phyloP scores from a whole-genome alignment of 1,140 invertebrate species.

The Arion vulgaris region DNA sequence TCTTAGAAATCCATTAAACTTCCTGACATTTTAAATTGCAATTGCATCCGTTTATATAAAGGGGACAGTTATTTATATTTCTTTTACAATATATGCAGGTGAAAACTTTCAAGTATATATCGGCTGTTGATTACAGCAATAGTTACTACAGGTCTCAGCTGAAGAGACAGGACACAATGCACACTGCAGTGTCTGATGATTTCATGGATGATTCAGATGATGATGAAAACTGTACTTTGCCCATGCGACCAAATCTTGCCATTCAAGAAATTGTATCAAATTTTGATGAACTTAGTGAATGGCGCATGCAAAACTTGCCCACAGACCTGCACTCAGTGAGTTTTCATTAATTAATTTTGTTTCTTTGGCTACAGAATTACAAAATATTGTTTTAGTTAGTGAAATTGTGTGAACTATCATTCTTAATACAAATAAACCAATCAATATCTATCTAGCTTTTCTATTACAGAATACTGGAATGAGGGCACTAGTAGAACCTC shows the following conservation, averaged over 20 bases:
- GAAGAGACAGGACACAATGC: slow-evolving; percentile 61
- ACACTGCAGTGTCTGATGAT: slow-evolving; percentile 51
- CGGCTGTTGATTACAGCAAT: slow-evolving; percentile 62
- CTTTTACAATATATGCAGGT: slow-evolving; percentile 44
- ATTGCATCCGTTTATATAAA: no score
- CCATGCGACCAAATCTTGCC: slow-evolving; percentile 56
- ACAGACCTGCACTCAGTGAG: slow-evolving; percentile 63
- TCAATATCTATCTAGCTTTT: no score
- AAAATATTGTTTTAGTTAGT: no score
- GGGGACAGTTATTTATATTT: no score
- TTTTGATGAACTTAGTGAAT: slow-evolving; percentile 69
- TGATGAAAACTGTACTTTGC: slow-evolving; percentile 53
- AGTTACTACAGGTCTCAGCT: slow-evolving; percentile 68
- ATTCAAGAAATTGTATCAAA: slow-evolving; percentile 69
- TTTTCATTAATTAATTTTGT: background rate
- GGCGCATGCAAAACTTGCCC: slow-evolving; percentile 64
- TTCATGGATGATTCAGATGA: slow-evolving; percentile 62
- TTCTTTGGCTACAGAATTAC: background rate
- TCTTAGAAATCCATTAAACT: no score
- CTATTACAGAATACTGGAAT: no score
- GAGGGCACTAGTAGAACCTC: no score
- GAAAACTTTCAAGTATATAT: slow-evolving; percentile 60
- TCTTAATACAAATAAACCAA: no score
- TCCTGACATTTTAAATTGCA: no score
- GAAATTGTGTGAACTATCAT: no score